Base-by-base conservation (phyloP, 2,888 invertebrate species). In the Coleophora flavipennella region DNA sequence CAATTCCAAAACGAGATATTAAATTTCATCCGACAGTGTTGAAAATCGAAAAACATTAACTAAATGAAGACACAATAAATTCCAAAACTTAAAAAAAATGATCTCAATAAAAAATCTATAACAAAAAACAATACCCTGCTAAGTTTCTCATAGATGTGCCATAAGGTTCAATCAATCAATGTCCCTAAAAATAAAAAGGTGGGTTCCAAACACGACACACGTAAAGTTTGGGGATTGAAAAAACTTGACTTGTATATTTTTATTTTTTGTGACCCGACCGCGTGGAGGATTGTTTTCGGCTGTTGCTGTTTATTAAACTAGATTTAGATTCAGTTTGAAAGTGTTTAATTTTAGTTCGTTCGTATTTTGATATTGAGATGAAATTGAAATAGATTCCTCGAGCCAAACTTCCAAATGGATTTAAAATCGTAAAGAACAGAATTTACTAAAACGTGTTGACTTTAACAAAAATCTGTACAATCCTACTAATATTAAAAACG, bases 111-210 rank as follows among this genome's bases (percentile, higher is more conserved):
- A 69, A 67, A 64, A 57, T 43, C 49, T 55, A 42, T 41, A 12
- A 60, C 60, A 79, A 80, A 80, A 79, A 77, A 76, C 72, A 74
- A 74, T 73, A 58, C 67, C 72, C 70, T 57, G 62, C 73, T 56
- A 70, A 62, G 71, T 67, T 77, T 72, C 79, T 72, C 77, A 80
- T 75, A 79, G 76, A 66, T 64, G 57, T 66, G 62, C 69, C 67
- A 75, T 76, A 78, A 79, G 72, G 81, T 72, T 71, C 77, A 77
- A 83, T 83, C 81, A 80, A 83, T 83, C 83, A 83, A 81, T 74
- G 83, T 80, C 83, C 70, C 68, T 70, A 71, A 70, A 73, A 75
- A 71, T 74, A 79, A 81, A 79, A 76, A 73, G 67, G 68, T 62
- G 56, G 62, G 66, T 59, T 51, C 63, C 62, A 53, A 66, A 67